Evolutionary conservation across 2,797 vertebrate genomes (phyloP), one percentile per base, ranked within the genome.

Genomic region (Glyptemys insculpta): DNA sequence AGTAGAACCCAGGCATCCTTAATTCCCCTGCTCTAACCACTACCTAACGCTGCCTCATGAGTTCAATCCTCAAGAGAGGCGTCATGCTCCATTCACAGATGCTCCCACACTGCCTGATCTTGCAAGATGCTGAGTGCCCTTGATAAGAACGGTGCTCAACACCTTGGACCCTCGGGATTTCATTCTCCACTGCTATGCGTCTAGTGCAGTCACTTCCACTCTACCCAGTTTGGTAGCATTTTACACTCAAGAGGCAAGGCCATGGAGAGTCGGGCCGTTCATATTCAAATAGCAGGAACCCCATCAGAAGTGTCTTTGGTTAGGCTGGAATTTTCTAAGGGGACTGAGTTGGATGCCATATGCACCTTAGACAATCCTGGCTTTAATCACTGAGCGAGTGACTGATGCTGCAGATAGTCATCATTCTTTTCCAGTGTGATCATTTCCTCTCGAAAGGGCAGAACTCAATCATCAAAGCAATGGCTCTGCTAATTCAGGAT

Each of bases 401-500:
- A 16, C 50, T 0, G 1, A 44, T 56, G 72, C 50, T 83, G 88
- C 62, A 19, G 83, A 52, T 89, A 93, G 87, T 93, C 88, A 88
- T 47, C 41, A 94, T 10, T 50, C 54, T 86, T 94, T 96, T 96
- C 80, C 94, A 95, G 87, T 86, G 96, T 92, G 91, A 95, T 92
- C 89, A 14, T 0, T 79, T 90, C 91, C 89, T 94, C 91, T 96
- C 88, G 95, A 91, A 92, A 29, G 86, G 94, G 96, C 65, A 37
- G 19, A n/a, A 12, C 19, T 72, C 65, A 11, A 9, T 68, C 34
- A 65, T 37, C n/a, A 96, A 95, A 97, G 97, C 96, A 96, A 97
- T 96, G 96, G 87, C 90, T 93, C 91, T 92, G 94, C 95, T 97
- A 96, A 96, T 96, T 96, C 91, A 76, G 94, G 94, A 91, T 95